Base-by-base conservation (phyloP, 2,888 invertebrate species). In the Leucania comma region DNA sequence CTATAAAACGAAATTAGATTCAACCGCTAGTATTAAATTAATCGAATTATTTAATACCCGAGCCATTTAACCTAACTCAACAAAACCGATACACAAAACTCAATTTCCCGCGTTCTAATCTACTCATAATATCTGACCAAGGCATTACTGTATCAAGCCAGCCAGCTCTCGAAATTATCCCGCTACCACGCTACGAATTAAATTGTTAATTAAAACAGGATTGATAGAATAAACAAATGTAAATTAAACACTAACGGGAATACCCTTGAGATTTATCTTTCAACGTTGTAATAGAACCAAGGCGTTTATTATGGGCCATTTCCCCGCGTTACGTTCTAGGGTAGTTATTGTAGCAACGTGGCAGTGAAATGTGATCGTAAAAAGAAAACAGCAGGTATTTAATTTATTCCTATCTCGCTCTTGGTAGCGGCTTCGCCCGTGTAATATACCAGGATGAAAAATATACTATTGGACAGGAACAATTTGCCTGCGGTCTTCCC, bases 131-230 rank as follows among this genome's bases (percentile, higher is more conserved):
- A 76, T 51, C 29, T 64, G 12, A 72, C n/a, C 59, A 64, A 48
- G 42, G 59, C 32, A 67, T 56, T 20, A 54, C 12, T 46, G 59
- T 48, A 64, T 64, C 38, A 14, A 38, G 38, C 20, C 72, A 72
- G 35, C 57, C 65, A 60, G 63, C 56, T 46, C 54, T 59, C 42
- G 14, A 63, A 81, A 59, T 69, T 48, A 65, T 68, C 14, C 57
- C 59, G 24, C 54, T 53, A 60, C 61, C 20, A 42, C 5, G 42
- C 42, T 42, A 17, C 17, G 53, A 38, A 10, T 62, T 56, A 68
- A 72, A 69, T 75, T 63, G 61, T 68, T 78, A 75, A 80, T 83
- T 83, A 78, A 75, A 83, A 71, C 74, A 57, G 50, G 59, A 75
- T 73, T 72, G 72, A 17, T 71, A 64, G 57, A 54, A 69, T 72